Evolutionary conservation across 2,888 invertebrate genomes (phyloP).

Genomic region (Parelbella ahira): DNA sequence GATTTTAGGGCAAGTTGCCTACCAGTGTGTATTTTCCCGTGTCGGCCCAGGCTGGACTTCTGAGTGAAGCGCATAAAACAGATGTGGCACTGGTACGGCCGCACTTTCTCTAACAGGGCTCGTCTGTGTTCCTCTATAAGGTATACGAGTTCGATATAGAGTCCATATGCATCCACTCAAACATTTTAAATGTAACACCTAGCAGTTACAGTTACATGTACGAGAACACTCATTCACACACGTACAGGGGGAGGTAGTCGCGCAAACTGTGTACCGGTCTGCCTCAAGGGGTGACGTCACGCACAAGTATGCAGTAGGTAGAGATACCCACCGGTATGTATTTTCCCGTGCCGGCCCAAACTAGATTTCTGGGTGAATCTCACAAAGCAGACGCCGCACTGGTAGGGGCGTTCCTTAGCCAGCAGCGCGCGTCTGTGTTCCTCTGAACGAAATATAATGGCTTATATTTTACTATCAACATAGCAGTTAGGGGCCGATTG

Average conservation of each 20-base stretch:
- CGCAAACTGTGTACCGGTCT: slow-evolving; percentile 56
- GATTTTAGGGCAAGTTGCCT: slow-evolving; percentile 79
- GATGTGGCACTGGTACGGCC: slow-evolving; percentile 86
- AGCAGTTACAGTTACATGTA: slow-evolving; percentile 43
- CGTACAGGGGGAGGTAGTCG: slow-evolving; percentile 75
- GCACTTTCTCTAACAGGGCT: slow-evolving; percentile 82
- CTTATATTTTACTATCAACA: slow-evolving; percentile 20
- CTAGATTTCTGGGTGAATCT: slow-evolving; percentile 88
- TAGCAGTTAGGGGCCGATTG: slow-evolving; percentile 32
- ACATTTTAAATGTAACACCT: slow-evolving; percentile 53
- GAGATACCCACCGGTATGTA: slow-evolving; percentile 83
- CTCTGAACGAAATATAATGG: slow-evolving; percentile 63
- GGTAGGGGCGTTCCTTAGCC: slow-evolving; percentile 84
- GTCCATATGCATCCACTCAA: slow-evolving; percentile 64
- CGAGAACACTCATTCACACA: slow-evolving; percentile 65
- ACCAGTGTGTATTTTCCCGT: slow-evolving; percentile 86
- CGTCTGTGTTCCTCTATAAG: slow-evolving; percentile 82
- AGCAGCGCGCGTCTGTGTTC: slow-evolving; percentile 79
- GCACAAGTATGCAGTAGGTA: slow-evolving; percentile 68
- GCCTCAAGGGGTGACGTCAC: slow-evolving; percentile 63
- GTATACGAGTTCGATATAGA: slow-evolving; percentile 77
- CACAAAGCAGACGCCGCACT: slow-evolving; percentile 86
- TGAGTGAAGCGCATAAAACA: slow-evolving; percentile 87
- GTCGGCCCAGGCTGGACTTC: slow-evolving; percentile 87
- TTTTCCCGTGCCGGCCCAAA: slow-evolving; percentile 86